phyloP scores from a whole-genome alignment of 2,888 invertebrate genomes.

The Drosophila neoperkinsi region DNA sequence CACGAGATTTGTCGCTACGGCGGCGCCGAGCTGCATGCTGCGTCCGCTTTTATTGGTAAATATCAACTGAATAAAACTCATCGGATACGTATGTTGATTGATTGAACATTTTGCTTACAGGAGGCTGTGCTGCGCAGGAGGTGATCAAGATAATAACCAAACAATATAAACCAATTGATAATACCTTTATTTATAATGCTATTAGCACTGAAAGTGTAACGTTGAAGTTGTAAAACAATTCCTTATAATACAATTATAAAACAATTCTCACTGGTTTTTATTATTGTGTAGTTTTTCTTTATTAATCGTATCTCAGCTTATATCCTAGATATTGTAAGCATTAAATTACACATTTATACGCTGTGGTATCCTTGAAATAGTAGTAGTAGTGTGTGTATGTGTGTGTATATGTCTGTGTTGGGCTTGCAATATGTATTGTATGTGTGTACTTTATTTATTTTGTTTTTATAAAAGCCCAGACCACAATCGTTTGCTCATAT shows the following conservation, averaged over 20 bases:
- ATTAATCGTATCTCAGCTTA: slow-evolving; percentile 54
- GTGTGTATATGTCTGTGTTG: slow-evolving; percentile 19
- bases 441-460: slow-evolving; percentile 16
- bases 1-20: slow-evolving; percentile 98
- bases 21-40: slow-evolving; percentile 96
- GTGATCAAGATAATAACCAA: slow-evolving; percentile 97
- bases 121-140: slow-evolving; percentile 98
- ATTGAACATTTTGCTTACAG: slow-evolving; percentile 78
- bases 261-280: not conserved
- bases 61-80: not conserved
- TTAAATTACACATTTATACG: slow-evolving; percentile 53
- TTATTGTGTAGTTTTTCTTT: slow-evolving; percentile 57
- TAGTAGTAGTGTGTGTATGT: slow-evolving; percentile 16
- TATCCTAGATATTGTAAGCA: slow-evolving; percentile 55
- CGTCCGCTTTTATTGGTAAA: slow-evolving; percentile 94
- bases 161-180: slow-evolving; percentile 98
- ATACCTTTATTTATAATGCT: slow-evolving; percentile 98
- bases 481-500: slow-evolving; percentile 34
- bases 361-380: slow-evolving; percentile 47
- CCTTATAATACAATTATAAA: slow-evolving; percentile 30
- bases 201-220: slow-evolving; percentile 94
- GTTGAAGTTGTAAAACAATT: slow-evolving; percentile 89
- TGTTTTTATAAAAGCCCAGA: slow-evolving; percentile 48
- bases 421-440: slow-evolving; percentile 30
- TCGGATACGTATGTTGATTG: not conserved